These are phyloP conservation scores for Lepidocyrtinus sp. DNA, from an alignment of 2,888 invertebrate species.

Conservation along the genomic window DNA sequence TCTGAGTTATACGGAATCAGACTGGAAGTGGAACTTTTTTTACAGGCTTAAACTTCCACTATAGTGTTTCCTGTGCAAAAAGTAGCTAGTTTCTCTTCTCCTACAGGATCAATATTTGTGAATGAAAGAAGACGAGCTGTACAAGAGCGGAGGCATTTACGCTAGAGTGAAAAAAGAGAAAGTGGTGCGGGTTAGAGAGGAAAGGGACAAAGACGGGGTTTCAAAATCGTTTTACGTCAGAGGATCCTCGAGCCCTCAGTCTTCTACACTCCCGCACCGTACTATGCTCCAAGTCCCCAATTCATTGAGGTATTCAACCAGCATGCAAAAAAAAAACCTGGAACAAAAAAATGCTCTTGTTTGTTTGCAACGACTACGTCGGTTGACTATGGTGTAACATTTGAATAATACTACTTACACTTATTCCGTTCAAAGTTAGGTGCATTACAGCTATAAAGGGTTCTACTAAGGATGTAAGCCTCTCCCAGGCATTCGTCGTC, in stretches of 20 bases:
- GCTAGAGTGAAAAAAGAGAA: slow-evolving; percentile 35
- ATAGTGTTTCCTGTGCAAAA: background rate
- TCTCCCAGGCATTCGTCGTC: too few species aligned
- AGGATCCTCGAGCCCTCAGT: slow-evolving; percentile 48
- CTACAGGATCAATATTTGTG: slow-evolving; percentile 58
- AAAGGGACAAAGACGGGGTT: slow-evolving; percentile 35
- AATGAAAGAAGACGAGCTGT: slow-evolving; percentile 55
- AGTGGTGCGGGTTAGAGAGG: slow-evolving; percentile 9
- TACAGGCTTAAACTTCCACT: background rate
- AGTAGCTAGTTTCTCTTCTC: too few species aligned
- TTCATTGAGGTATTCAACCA: slow-evolving; percentile 57
- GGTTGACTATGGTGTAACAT: background rate
- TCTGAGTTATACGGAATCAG: too few species aligned
- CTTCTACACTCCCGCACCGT: slow-evolving; percentile 41
- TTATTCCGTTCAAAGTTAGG: too few species aligned
- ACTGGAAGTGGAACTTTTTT: slow-evolving; percentile 4
- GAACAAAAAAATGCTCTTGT: slow-evolving; percentile 17
- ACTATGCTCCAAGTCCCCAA: slow-evolving; percentile 44
- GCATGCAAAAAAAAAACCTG: background rate
- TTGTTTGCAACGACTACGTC: too few species aligned
- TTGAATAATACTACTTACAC: background rate
- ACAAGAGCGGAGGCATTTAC: slow-evolving; percentile 28
- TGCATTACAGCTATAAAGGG: too few species aligned
- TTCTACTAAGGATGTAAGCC: too few species aligned
- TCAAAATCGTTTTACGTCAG: slow-evolving; percentile 60